Evolutionary conservation across 2,888 invertebrate genomes (phyloP), one percentile per base, ranked within the genome.

Genomic region (Podotricha telesiphe): DNA sequence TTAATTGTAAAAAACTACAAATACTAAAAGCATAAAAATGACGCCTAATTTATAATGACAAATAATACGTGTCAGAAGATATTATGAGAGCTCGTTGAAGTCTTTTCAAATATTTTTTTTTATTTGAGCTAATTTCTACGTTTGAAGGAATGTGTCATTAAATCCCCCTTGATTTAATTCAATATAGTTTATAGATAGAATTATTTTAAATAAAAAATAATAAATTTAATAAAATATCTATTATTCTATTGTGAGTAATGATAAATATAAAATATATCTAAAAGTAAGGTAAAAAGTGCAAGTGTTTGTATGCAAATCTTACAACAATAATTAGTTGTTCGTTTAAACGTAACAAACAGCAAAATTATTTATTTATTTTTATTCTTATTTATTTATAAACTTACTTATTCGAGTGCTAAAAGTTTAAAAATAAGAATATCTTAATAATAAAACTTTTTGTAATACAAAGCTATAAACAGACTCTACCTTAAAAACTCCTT

Each of bases 71-170:
- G 42, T 42, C 13, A 42, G 42, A 20, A 19, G 19, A 28, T 37
- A 22, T 22, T 28, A 22, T 0, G 17, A 15, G 67, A 69, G 51
- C 72, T 51, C 74, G 74, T 74, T 74, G 74, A 74, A 67, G 69
- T 74, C 74, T 74, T 74, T 74, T 71, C 64, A 63, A 50, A n/a
- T n/a, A n/a, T n/a, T n/a, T n/a, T n/a, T n/a, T n/a, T n/a, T n/a
- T n/a, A n/a, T n/a, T n/a, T n/a, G n/a, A n/a, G n/a, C n/a, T n/a
- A n/a, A n/a, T n/a, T n/a, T n/a, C n/a, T n/a, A n/a, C n/a, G n/a
- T n/a, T n/a, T n/a, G n/a, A n/a, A n/a, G n/a, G n/a, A 28, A 28
- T 28, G 28, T 28, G 6, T 28, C 2, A 5, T 5, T 28, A 28
- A 28, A 28, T 5, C 28, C 28, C 6, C 28, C 6, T 28, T 5